These are phyloP conservation scores for Xanthorhoe designata DNA, from an alignment of 2,888 invertebrate genomes.

Conservation along the genomic window DNA sequence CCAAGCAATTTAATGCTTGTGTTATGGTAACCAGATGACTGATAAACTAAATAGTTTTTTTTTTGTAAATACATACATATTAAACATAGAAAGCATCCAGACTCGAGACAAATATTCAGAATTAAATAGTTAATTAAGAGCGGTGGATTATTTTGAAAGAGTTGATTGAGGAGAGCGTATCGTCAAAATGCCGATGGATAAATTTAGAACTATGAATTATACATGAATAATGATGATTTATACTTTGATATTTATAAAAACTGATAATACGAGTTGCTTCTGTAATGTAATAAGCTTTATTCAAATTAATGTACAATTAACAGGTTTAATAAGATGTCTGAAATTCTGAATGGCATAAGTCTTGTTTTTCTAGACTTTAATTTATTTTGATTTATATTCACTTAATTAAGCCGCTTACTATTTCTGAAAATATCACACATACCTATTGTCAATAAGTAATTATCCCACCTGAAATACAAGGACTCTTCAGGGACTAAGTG, in stretches of 20 bases:
- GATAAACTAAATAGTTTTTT: no score
- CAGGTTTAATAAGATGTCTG: not conserved
- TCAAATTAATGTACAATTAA: conserved; percentile 5
- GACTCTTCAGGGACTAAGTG: conserved; percentile 14
- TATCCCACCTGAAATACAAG: not conserved
- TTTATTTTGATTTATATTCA: not conserved
- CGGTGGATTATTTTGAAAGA: not conserved
- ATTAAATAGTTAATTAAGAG: not conserved
- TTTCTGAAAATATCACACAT: not conserved
- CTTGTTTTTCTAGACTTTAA: not conserved
- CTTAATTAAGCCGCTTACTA: conserved; percentile 2
- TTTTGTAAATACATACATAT: no score
- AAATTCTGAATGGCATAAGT: not conserved
- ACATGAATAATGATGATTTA: conserved; percentile 3
- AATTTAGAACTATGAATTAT: conserved; percentile 7
- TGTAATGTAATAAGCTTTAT: not conserved
- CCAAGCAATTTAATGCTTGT: no score
- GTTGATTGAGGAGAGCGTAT: conserved; percentile 13
- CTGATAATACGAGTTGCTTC: conserved; percentile 8
- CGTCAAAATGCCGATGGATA: conserved; percentile 25
- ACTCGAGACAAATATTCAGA: no score
- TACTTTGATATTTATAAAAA: conserved; percentile 26
- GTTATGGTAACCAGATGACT: no score
- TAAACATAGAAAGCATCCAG: no score
- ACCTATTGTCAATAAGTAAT: not conserved